Base-by-base conservation (phyloP, 2,113 vertebrate species). In the Spermophilus dauricus region DNA sequence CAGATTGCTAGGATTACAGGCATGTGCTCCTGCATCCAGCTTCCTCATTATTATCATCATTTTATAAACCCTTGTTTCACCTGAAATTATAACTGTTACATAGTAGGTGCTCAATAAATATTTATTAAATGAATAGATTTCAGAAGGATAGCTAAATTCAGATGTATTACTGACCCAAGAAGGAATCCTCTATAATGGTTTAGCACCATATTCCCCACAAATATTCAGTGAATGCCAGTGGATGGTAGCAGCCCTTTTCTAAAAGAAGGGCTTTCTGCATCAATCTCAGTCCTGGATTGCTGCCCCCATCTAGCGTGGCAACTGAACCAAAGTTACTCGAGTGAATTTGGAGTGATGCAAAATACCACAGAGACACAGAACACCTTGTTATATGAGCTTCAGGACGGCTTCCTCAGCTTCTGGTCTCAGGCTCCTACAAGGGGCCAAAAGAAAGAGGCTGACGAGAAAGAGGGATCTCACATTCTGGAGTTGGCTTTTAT, bases 41-140 rank as follows among this genome's bases (percentile, higher is more conserved):
- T 58, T 22, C 56, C 20, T 58, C 7, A 22, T 58, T 58, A 58
- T 58, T 90, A 70, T 85, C 53, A 26, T 63, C 18, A 61, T 85
- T 48, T 89, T 30, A 89, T 61, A 93, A 85, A 65, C 8, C 4
- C 28, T n/a, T 73, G 16, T 81, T 45, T 81, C 51, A 81, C 67
- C 48, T 80, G 51, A 61, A 34, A 82, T 63, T 82, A 39, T 86
- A 8, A 80, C 63, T 69, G 20, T 37, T n/a, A 48, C 56, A 56
- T 65, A 91, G 26, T n/a, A 85, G 24, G 22, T 84, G 26, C 26
- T 94, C 26, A 81, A 42, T 51, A 92, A 97, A 53, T 86, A 85
- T 37, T 89, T 96, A 32, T 37, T 84, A 24, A 78, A 76, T 86
- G 56, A 82, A 12, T 22, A 83, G 53, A 56, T 94, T 70, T 91